phyloP scores from a whole-genome alignment of 1,140 invertebrate genomes.

The Hyphantria cunea region DNA sequence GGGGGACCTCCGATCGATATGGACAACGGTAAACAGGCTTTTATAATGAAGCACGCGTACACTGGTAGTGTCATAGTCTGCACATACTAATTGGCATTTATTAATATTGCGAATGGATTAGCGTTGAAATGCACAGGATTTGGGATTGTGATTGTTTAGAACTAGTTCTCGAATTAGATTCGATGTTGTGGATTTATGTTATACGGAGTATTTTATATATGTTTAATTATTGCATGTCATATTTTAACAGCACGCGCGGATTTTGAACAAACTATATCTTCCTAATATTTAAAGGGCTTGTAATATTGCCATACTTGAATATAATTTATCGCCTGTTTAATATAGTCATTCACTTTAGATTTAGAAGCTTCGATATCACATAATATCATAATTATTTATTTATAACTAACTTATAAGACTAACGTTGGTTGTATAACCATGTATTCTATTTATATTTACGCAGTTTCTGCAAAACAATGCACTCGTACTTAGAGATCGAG shows the following conservation, averaged over 20 bases:
- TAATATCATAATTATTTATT: constrained; percentile 6
- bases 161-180: constrained; percentile 23
- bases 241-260: constrained; percentile 14
- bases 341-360: constrained; percentile 22
- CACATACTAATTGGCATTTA: constrained; percentile 78
- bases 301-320: neutral
- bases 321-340: neutral
- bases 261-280: constrained; percentile 3
- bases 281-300: neutral
- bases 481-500: constrained; percentile 76
- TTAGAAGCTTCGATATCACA: constrained; percentile 14
- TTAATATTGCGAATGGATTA: constrained; percentile 58
- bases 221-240: constrained; percentile 11
- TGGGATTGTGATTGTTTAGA: constrained; percentile 39
- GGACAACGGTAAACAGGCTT: constrained; percentile 89
- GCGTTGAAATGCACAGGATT: constrained; percentile 32
- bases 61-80: constrained; percentile 68
- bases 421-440: constrained; percentile 27
- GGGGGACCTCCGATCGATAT: constrained; percentile 91
- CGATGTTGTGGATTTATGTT: constrained; percentile 23
- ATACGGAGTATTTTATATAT: constrained; percentile 1
- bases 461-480: constrained; percentile 77
- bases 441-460: constrained; percentile 61
- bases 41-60: constrained; percentile 70
- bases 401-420: constrained; percentile 27